Conservation (phyloP, 2,797 vertebrate species). For the Phaenicophaeus curvirostris region DNA sequence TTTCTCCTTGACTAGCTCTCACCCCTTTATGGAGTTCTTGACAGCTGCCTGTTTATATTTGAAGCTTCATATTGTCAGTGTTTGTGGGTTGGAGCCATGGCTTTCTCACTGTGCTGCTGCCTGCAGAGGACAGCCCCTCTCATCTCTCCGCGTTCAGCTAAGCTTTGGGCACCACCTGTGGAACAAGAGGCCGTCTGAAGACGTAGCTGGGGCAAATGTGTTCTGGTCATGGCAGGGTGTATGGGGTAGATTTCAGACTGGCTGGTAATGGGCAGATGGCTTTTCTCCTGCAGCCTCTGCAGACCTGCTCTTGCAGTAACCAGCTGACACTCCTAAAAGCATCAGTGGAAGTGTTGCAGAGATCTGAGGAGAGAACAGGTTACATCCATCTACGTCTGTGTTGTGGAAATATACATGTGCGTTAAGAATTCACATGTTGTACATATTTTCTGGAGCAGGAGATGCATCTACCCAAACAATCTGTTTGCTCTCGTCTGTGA, state of each 20-base stretch:
- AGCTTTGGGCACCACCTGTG: background rate
- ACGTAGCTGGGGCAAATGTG: background rate
- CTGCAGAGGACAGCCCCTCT: background rate
- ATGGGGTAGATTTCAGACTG: background rate
- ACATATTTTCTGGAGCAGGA: background rate
- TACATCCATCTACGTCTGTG: background rate
- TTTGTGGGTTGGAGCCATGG: background rate
- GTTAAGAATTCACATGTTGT: background rate
- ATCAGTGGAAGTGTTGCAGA: background rate
- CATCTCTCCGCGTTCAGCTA: background rate
- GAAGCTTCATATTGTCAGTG: background rate
- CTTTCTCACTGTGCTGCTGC: background rate
- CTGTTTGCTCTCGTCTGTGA: background rate
- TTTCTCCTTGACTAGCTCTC: background rate
- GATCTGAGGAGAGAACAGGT: background rate
- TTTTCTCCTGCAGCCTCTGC: background rate
- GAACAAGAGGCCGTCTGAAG: background rate
- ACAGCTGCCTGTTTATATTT: background rate
- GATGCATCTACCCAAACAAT: background rate
- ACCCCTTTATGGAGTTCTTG: background rate
- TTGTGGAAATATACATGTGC: background rate
- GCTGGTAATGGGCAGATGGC: background rate
- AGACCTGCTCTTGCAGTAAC: background rate
- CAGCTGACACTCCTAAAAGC: background rate
- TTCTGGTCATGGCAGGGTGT: rapidly evolving